Evolutionary conservation across 2,888 invertebrate genomes (phyloP).

Genomic region (Polyploca ridens): DNA sequence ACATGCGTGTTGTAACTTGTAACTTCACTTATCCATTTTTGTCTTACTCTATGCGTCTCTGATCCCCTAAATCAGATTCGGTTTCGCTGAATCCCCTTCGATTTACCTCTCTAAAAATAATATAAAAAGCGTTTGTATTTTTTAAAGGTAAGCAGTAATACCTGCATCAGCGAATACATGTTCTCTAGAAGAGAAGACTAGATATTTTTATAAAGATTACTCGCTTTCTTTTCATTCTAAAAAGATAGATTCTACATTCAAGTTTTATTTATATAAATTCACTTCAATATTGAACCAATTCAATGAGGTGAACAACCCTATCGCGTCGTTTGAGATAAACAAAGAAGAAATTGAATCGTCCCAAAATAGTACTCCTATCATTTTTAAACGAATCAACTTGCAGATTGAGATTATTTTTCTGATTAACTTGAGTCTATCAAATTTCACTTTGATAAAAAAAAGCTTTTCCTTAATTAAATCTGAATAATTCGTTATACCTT

Average conservation of each 20-base stretch:
- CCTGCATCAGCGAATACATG: not conserved
- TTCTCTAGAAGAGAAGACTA: not conserved
- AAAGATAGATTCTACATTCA: not conserved
- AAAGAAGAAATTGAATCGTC: constrained; percentile 1
- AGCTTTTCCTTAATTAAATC: not conserved
- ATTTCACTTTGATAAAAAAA: not conserved
- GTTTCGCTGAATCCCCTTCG: not conserved
- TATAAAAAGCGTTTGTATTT: not conserved
- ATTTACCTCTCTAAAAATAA: not conserved
- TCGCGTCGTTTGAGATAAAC: constrained; percentile 4
- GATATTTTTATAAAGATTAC: not conserved
- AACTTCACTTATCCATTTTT: constrained; percentile 31
- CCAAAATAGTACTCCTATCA: constrained; percentile 3
- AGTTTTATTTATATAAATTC: constrained; percentile 1
- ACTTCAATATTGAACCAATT: constrained; percentile 1
- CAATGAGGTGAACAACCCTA: constrained; percentile 10
- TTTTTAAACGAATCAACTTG: constrained; percentile 5
- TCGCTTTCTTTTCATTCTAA: too few species aligned
- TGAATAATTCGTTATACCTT: not conserved
- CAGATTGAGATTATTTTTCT: constrained; percentile 2
- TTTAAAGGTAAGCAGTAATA: not conserved
- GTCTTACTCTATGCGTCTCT: constrained; percentile 28
- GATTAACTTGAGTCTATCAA: not conserved
- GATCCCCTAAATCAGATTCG: constrained; percentile 32
- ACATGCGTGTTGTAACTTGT: constrained; percentile 34